A percentile compares a stretch with the other conserved stretches of the same genome.
phyloP scores from a whole-genome alignment of 2,797 vertebrate species.

The Strix occidentalis region DNA sequence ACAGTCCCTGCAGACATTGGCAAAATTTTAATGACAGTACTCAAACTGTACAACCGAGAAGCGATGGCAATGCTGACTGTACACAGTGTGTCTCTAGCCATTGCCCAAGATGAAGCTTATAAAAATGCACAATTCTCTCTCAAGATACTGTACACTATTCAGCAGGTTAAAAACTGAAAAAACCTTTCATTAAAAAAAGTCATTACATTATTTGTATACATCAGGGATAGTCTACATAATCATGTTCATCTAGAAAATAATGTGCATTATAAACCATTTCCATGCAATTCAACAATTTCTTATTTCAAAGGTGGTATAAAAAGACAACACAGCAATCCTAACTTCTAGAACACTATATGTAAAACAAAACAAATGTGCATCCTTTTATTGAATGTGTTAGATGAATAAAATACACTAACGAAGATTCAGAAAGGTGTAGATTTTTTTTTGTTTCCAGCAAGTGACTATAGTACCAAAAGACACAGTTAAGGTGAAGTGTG shows the following conservation, averaged over 20 bases:
- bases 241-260: slow-evolving; percentile 71
- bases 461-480: slow-evolving; percentile 45
- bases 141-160: slow-evolving; percentile 77
- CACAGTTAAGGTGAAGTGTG: neutral
- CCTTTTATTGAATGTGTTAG: neutral
- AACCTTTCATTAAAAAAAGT: slow-evolving; percentile 71
- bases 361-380: slow-evolving; percentile 44
- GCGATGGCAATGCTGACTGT: neutral
- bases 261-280: slow-evolving; percentile 69
- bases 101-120: slow-evolving; percentile 49
- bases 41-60: slow-evolving; percentile 53
- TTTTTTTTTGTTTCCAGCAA: slow-evolving; percentile 24
- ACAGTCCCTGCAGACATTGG: neutral
- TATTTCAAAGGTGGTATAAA: slow-evolving; percentile 61
- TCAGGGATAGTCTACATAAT: slow-evolving; percentile 58
- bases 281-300: slow-evolving; percentile 67
- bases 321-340: slow-evolving; percentile 62
- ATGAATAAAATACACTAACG: slow-evolving; percentile 27
- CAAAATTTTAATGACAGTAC: slow-evolving; percentile 70
- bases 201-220: slow-evolving; percentile 73
- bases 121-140: slow-evolving; percentile 68
- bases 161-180: slow-evolving; percentile 68
- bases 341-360: neutral
- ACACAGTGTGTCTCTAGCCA: neutral
- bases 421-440: slow-evolving; percentile 14